Percentiles rank a stretch among this genome's conserved stretches.
These are phyloP conservation scores for Melanostoma mellinum DNA, from an alignment of 2,888 invertebrate species.

Conservation along the genomic window DNA sequence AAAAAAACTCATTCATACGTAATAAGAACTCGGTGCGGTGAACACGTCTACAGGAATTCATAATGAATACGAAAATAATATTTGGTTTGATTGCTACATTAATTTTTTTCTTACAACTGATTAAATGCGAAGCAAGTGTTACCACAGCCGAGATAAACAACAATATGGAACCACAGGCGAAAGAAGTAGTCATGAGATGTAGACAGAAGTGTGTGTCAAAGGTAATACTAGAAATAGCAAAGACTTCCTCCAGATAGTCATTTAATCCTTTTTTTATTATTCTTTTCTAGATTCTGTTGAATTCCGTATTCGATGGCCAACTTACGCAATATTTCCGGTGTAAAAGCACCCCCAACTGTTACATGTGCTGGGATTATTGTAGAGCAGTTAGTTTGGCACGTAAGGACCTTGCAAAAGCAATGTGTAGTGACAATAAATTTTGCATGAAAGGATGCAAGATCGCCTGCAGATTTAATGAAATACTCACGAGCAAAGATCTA, in stretches of 20 bases:
- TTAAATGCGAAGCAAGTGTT: not conserved
- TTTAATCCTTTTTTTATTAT: conserved; percentile 1
- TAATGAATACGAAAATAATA: conserved; percentile 9
- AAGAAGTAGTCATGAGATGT: conserved; percentile 16
- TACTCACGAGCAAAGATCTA: conserved; percentile 7
- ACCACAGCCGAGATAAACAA: not conserved
- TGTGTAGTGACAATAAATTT: conserved; percentile 59
- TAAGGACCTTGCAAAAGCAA: conserved; percentile 29
- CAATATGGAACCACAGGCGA: not conserved
- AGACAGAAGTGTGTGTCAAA: conserved; percentile 41
- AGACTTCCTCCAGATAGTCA: not conserved
- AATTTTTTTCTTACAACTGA: conserved; percentile 2
- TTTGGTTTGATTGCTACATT: conserved; percentile 3
- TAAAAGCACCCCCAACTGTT: conserved; percentile 47
- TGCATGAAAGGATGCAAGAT: conserved; percentile 58
- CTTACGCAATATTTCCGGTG: conserved; percentile 33
- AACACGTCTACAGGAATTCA: not conserved
- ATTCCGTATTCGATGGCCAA: not conserved
- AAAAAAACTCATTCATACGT: not conserved
- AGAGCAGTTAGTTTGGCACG: conserved; percentile 32
- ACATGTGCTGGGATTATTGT: conserved; percentile 71
- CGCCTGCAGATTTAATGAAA: conserved; percentile 52
- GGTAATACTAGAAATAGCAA: conserved; percentile 12
- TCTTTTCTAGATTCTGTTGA: conserved; percentile 37
- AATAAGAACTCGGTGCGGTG: not conserved